Evolutionary conservation across 2,888 invertebrate species (phyloP).

Genomic region (Himalopsyche kuldschensis): DNA sequence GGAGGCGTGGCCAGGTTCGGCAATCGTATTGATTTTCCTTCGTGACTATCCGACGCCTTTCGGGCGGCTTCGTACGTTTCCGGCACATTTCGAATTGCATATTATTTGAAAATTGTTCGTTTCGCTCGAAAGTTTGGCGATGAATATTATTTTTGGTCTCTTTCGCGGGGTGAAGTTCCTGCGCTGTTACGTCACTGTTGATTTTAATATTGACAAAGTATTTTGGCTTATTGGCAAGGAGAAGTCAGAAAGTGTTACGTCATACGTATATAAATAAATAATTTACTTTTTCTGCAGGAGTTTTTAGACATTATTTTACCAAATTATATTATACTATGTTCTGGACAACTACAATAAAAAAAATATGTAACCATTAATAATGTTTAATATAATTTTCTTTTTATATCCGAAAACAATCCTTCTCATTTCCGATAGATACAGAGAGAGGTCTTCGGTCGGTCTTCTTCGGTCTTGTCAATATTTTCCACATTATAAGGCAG

Average conservation of each 20-base stretch:
- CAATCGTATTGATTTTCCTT: slow-evolving; percentile 37
- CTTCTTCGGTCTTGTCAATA: too few species aligned
- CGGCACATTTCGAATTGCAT: slow-evolving; percentile 3
- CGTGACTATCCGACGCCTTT: slow-evolving; percentile 4
- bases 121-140: slow-evolving; percentile 12
- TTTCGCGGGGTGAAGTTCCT: background rate
- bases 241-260: background rate
- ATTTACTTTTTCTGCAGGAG: too few species aligned
- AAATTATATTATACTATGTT: too few species aligned
- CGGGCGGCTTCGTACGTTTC: background rate
- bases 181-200: background rate
- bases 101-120: slow-evolving; percentile 5
- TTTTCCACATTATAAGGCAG: too few species aligned
- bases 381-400: too few species aligned
- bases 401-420: too few species aligned
- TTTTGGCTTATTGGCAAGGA: background rate
- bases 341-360: too few species aligned
- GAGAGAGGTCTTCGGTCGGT: too few species aligned
- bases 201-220: background rate
- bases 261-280: background rate
- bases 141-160: background rate
- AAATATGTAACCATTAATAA: too few species aligned
- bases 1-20: slow-evolving; percentile 27
- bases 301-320: too few species aligned
- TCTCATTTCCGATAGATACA: too few species aligned